These are phyloP conservation scores for Carassius auratus DNA, from an alignment of 2,113 vertebrate species.

Conservation along the genomic window DNA sequence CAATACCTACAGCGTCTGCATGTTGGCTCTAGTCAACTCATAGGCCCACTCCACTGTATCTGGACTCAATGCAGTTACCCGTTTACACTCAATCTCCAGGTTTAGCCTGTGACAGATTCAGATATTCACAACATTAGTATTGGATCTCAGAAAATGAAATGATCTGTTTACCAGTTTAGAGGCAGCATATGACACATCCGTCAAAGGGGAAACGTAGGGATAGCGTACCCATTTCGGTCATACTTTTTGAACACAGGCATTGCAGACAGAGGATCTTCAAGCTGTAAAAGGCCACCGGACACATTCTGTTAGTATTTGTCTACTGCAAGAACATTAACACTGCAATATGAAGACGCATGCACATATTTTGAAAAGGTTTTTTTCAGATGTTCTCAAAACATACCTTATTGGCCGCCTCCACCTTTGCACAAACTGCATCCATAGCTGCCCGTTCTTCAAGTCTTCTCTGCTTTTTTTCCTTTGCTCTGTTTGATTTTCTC, in stretches of 20 bases:
- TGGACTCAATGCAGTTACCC: slow-evolving; percentile 82
- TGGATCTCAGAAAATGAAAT: not conserved
- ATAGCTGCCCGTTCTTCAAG: slow-evolving; percentile 91
- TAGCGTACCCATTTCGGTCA: slow-evolving; percentile 89
- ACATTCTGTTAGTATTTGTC: not conserved
- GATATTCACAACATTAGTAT: slow-evolving; percentile 11
- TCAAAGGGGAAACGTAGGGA: not conserved
- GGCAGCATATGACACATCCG: not conserved
- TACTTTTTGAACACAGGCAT: slow-evolving; percentile 96
- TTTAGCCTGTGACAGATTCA: slow-evolving; percentile 76
- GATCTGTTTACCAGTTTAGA: not conserved
- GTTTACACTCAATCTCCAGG: slow-evolving; percentile 88
- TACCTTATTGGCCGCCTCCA: slow-evolving; percentile 94
- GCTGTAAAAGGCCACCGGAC: slow-evolving; percentile 67
- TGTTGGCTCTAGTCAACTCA: slow-evolving; percentile 92
- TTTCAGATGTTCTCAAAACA: not conserved
- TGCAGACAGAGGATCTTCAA: slow-evolving; percentile 86
- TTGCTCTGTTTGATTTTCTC: slow-evolving; percentile 91
- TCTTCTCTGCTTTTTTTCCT: slow-evolving; percentile 92
- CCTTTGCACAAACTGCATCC: slow-evolving; percentile 91
- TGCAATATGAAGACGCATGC: not conserved
- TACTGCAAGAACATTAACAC: not conserved
- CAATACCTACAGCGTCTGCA: slow-evolving; percentile 88
- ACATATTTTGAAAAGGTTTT: not conserved
- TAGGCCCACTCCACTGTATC: slow-evolving; percentile 91